Evolutionary conservation across 2,888 invertebrate species (phyloP).

Genomic region (Amblyjoppa fuscipennis): DNA sequence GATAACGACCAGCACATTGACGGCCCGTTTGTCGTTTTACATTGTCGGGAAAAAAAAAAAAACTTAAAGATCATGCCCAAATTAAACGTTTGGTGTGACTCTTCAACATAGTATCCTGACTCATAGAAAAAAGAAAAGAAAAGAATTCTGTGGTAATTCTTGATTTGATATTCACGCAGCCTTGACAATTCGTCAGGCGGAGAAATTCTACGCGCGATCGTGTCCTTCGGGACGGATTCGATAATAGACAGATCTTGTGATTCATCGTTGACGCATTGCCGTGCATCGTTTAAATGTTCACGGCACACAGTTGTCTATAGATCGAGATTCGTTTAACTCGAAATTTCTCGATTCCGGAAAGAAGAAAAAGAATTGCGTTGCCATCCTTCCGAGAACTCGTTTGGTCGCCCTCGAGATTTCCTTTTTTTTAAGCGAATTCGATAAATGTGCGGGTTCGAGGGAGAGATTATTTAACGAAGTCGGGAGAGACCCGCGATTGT

Average conservation of each 20-base stretch:
- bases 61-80: neutral
- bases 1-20: neutral
- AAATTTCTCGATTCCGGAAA: neutral
- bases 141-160: neutral
- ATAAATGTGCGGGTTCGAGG: neutral
- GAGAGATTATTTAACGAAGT: neutral
- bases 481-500: conserved; percentile 1
- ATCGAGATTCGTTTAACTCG: neutral
- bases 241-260: conserved; percentile 10
- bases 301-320: neutral
- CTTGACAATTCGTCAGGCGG: conserved; percentile 32
- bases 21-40: neutral
- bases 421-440: neutral
- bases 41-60: neutral
- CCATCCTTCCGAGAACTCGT: neutral
- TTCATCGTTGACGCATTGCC: conserved; percentile 20
- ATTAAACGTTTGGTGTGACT: neutral
- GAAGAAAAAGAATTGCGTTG: neutral
- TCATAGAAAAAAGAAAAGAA: neutral
- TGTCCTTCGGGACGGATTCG: neutral
- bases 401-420: neutral
- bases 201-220: neutral
- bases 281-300: neutral
- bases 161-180: conserved; percentile 36
- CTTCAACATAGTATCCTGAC: neutral